A percentile compares a stretch with the other conserved stretches of the same genome.
Evolutionary conservation across 2,888 invertebrate species (phyloP).

Genomic region (Polyploca ridens): DNA sequence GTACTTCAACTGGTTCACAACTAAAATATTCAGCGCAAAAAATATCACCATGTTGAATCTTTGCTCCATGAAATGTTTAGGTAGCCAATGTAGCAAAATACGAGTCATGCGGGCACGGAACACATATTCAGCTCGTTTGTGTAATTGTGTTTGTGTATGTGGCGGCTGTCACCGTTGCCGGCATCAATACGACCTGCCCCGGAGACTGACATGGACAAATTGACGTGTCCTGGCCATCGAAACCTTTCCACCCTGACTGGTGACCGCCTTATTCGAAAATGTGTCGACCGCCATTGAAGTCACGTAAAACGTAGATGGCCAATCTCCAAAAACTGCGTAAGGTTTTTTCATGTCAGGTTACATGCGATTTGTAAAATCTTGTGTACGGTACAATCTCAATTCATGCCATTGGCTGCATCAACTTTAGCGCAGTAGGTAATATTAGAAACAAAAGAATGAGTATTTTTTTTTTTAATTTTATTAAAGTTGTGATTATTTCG

Average conservation of each 20-base stretch:
- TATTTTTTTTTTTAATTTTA: too few species aligned
- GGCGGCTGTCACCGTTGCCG: conserved; percentile 33
- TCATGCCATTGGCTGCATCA: background rate
- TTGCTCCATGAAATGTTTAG: conserved; percentile 16
- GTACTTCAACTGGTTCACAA: background rate
- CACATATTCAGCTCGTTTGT: conserved; percentile 41
- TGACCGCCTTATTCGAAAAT: conserved; percentile 33
- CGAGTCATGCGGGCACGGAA: conserved; percentile 2
- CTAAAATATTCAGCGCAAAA: conserved; percentile 17
- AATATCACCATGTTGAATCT: conserved; percentile 11
- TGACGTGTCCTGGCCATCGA: conserved; percentile 52
- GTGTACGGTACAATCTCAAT: background rate
- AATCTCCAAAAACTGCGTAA: conserved; percentile 4
- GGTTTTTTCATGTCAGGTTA: background rate
- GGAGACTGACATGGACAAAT: conserved; percentile 59
- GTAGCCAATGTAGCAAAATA: background rate
- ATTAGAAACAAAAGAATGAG: too few species aligned
- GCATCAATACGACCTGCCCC: conserved; percentile 40
- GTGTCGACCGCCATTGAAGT: conserved; percentile 29
- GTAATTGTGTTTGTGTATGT: conserved; percentile 47
- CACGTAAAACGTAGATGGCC: conserved; percentile 25
- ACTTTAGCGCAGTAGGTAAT: background rate
- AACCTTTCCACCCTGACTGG: conserved; percentile 33
- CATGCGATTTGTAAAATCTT: background rate
- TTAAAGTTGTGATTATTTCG: too few species aligned